A percentile compares a stretch with the other conserved stretches of the same genome.
These are phyloP conservation scores for Callyntrura guangdongensis DNA, from an alignment of 2,888 invertebrate species.

Conservation along the genomic window DNA sequence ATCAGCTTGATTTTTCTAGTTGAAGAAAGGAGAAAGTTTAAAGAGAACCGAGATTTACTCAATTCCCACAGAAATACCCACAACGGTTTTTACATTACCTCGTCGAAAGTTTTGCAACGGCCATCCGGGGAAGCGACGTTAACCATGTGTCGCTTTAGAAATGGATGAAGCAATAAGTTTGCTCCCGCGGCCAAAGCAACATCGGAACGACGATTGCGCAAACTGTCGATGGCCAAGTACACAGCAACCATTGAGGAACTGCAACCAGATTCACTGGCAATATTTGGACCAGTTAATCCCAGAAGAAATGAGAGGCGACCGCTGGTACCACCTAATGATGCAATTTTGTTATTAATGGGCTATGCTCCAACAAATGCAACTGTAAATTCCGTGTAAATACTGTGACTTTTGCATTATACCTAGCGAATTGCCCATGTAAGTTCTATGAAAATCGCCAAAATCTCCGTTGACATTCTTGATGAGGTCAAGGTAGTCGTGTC, in stretches of 20 bases:
- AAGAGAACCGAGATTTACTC: no score
- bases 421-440: slow-evolving; percentile 86
- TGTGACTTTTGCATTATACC: not conserved
- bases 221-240: no score
- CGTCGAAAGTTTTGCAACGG: slow-evolving; percentile 78
- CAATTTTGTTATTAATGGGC: no score
- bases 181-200: slow-evolving; percentile 76
- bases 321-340: slow-evolving; percentile 86
- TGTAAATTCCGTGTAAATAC: no score
- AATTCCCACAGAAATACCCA: no score
- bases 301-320: slow-evolving; percentile 73
- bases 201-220: no score
- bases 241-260: slow-evolving; percentile 67
- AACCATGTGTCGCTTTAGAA: slow-evolving; percentile 70
- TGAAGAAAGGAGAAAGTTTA: no score
- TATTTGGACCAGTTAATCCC: slow-evolving; percentile 79
- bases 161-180: slow-evolving; percentile 76
- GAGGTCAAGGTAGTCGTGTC: slow-evolving; percentile 26
- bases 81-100: not conserved
- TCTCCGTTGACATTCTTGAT: slow-evolving; percentile 42
- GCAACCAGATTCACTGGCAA: slow-evolving; percentile 77
- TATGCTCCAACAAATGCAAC: no score
- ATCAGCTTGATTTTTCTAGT: no score
- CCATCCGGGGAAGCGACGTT: slow-evolving; percentile 63
- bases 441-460: slow-evolving; percentile 76